Conservation (phyloP, 2,888 invertebrate species). For the Oligia fasciuncula region DNA sequence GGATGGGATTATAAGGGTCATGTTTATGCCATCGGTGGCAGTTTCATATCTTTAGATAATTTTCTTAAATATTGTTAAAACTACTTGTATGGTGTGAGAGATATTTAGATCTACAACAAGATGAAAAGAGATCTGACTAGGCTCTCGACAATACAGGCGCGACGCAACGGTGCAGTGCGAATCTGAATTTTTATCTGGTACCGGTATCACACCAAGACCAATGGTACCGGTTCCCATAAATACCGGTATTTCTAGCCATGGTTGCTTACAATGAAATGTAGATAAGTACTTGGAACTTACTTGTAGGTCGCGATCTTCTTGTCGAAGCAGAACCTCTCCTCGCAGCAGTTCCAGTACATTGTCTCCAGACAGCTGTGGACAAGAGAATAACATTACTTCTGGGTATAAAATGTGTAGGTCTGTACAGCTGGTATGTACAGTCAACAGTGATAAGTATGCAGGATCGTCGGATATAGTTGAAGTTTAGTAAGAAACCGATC, state of each 20-base stretch:
- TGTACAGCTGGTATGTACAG: neutral
- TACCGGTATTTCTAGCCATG: neutral
- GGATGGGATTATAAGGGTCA: neutral
- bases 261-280: neutral
- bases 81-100: neutral
- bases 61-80: neutral
- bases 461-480: no score
- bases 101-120: neutral
- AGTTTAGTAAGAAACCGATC: no score
- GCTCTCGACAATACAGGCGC: no score
- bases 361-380: slow-evolving; percentile 92
- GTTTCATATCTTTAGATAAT: neutral
- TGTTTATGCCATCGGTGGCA: neutral
- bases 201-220: neutral
- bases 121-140: no score
- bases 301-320: slow-evolving; percentile 92
- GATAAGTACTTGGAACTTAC: slow-evolving; percentile 68
- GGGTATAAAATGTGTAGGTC: neutral
- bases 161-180: neutral
- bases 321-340: slow-evolving; percentile 93
- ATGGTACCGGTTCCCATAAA: neutral
- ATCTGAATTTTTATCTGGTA: neutral
- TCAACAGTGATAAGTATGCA: no score
- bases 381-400: slow-evolving; percentile 20
- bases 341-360: slow-evolving; percentile 93